Conservation (phyloP, 1,140 invertebrate genomes). For the Limonius californicus region DNA sequence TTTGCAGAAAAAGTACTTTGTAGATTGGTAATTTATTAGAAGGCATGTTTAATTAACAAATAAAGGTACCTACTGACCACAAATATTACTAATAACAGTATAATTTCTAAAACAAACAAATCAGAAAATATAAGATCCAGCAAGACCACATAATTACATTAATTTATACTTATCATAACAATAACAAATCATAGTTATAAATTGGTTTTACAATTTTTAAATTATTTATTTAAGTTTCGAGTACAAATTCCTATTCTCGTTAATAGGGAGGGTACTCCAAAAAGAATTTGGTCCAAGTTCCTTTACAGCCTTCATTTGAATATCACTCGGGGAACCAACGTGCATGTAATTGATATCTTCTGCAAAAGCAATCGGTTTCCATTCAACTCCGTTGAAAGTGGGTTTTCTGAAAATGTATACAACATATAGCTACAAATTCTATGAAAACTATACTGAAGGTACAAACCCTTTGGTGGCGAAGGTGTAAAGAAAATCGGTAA, state of each 20-base stretch:
- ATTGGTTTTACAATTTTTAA: too few relatives aligned
- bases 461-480: not conserved
- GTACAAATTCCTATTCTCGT: not conserved
- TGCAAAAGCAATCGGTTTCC: not conserved
- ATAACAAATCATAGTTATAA: too few relatives aligned
- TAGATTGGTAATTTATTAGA: too few relatives aligned
- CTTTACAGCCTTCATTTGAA: not conserved
- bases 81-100: too few relatives aligned
- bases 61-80: too few relatives aligned
- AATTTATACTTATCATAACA: too few relatives aligned
- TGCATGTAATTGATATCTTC: not conserved
- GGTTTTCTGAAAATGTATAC: not conserved
- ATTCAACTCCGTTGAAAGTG: not conserved
- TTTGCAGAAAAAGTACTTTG: too few relatives aligned
- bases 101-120: too few relatives aligned
- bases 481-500: not conserved
- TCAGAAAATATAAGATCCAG: too few relatives aligned
- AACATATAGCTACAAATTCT: not conserved
- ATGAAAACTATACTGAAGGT: not conserved
- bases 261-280: conserved; percentile 1
- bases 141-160: too few relatives aligned
- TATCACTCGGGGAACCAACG: not conserved
- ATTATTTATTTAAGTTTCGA: too few relatives aligned
- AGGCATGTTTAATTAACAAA: too few relatives aligned
- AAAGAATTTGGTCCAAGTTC: not conserved